Conservation (phyloP, 2,888 invertebrate genomes). For the Diaprepes abbreviatus region DNA sequence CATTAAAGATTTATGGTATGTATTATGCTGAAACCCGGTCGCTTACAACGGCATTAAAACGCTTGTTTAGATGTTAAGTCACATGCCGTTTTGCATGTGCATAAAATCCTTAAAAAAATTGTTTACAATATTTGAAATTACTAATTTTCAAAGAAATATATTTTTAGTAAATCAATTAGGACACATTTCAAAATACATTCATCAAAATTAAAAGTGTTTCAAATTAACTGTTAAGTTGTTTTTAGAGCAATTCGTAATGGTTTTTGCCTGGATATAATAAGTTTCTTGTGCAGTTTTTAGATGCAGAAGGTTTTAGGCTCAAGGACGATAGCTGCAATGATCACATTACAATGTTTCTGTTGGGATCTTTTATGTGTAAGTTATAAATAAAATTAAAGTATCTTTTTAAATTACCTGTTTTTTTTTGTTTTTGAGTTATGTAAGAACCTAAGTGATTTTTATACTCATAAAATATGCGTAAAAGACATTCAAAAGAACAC, state of each 20-base stretch:
- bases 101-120: background rate
- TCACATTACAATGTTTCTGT: too few species aligned
- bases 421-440: too few species aligned
- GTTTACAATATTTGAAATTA: background rate
- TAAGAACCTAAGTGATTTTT: too few species aligned
- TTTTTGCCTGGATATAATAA: background rate
- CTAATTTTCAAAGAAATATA: slow-evolving; percentile 5
- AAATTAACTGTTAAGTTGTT: background rate
- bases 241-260: background rate
- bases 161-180: slow-evolving; percentile 9
- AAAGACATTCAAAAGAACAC: too few species aligned
- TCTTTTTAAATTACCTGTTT: too few species aligned
- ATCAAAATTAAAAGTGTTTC: background rate
- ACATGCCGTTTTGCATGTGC: background rate
- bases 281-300: background rate
- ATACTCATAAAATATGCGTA: too few species aligned
- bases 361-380: too few species aligned
- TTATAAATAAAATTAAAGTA: too few species aligned
- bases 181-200: background rate
- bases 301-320: too few species aligned
- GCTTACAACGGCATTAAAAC: background rate
- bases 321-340: too few species aligned
- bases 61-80: background rate
- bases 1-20: too few species aligned
- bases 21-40: too few species aligned